Base-by-base conservation (phyloP, 2,888 invertebrate species). In the Brenthis hecate region DNA sequence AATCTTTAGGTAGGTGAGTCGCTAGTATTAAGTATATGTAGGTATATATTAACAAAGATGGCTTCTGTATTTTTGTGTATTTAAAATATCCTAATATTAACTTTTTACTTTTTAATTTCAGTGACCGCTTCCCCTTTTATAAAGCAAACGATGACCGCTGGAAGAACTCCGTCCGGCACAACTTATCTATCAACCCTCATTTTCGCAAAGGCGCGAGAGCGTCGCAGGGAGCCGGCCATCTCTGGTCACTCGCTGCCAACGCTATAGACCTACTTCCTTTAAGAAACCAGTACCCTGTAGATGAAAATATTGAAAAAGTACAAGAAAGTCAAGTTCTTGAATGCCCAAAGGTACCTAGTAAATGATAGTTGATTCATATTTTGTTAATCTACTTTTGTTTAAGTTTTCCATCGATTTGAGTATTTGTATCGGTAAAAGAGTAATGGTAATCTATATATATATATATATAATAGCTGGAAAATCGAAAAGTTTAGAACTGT, bases 121-220 rank as follows among this genome's bases (percentile, higher is more conserved):
- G 98, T 4, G 97, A 97, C 81, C 96, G 96, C 71, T 98, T 97
- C 87, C 97, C 97, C 0, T 98, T 95, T 85, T 98, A 97, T 92
- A 97, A 97, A 84, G 96, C 96, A 54, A 96, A 97, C 81, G 98
- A 98, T 78, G 98, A 98, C 83, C 95, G 97, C 78, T 98, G 98
- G 98, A 98, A 98, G 89, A 98, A 98, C 83, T 98, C 97, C 0
- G 97, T 98, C 1, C 93, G 98, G 74, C 98, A 98, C 87, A 98
- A 98, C 85, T 91, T 98, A 16, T 97, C 97, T 50, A 98, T 98
- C 81, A 98, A 98, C 89, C 98, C 98, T 0, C 97, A 98, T 87
- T 98, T 98, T 85, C 94, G 93, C 48, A 98, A 98, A 86, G 97
- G 97, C 0, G 95, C 95, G 14, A 96, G 98, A 77, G 97, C 97